A percentile compares a stretch with the other conserved stretches of the same genome.
Evolutionary conservation across 2,113 vertebrate species (phyloP).

Genomic region (Oceanites oceanicus): DNA sequence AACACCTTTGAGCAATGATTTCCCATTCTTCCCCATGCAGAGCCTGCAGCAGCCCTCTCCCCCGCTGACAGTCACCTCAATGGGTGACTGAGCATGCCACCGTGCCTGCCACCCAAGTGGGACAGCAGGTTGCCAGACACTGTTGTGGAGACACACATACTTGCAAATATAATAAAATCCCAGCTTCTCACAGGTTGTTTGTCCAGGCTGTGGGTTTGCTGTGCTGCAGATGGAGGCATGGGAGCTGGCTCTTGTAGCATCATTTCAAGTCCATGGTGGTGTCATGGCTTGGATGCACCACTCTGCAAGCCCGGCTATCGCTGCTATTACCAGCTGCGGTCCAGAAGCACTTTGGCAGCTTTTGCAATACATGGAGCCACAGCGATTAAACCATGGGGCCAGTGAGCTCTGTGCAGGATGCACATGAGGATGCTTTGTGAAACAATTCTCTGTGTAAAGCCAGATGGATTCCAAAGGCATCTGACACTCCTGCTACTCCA

Average conservation of each 20-base stretch:
- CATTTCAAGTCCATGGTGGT: neutral
- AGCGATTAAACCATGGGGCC: neutral
- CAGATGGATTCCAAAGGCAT: neutral
- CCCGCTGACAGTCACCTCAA: neutral
- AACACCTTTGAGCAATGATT: neutral
- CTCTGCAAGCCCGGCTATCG: rapidly evolving
- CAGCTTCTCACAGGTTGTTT: neutral
- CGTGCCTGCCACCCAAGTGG: neutral
- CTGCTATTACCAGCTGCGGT: neutral
- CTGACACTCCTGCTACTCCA: neutral
- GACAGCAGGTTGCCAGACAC: neutral
- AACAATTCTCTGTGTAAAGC: neutral
- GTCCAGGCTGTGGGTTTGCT: neutral
- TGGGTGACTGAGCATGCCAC: neutral
- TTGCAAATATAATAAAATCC: neutral
- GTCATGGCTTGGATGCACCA: neutral
- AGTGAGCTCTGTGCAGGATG: neutral
- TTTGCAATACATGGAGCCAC: neutral
- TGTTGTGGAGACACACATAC: neutral
- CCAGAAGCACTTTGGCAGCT: neutral
- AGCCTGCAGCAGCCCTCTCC: neutral
- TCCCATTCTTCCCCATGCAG: neutral
- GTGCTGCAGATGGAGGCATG: neutral
- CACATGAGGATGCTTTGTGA: neutral
- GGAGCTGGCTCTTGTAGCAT: neutral